Evolutionary conservation across 1,140 invertebrate genomes (phyloP).

Genomic region (Chironomus tepperi): DNA sequence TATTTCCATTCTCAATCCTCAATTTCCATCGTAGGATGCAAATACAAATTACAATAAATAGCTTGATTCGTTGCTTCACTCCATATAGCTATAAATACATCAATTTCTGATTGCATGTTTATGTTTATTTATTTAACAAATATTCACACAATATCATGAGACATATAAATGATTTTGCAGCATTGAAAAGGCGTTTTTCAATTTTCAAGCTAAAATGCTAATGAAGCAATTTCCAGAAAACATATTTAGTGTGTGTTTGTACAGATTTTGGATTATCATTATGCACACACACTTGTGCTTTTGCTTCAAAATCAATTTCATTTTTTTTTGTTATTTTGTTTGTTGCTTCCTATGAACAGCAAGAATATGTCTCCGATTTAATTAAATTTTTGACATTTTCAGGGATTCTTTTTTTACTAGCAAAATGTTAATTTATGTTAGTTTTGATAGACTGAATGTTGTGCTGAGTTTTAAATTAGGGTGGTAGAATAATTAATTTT

Average conservation of each 20-base stretch:
- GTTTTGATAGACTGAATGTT: too few relatives aligned
- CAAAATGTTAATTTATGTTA: too few relatives aligned
- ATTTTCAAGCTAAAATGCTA: constrained; percentile 14
- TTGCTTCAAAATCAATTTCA: too few relatives aligned
- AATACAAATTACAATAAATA: not conserved
- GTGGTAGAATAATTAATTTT: too few relatives aligned
- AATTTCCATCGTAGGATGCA: not conserved
- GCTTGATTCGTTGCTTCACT: not conserved
- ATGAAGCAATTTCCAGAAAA: not conserved
- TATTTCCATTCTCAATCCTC: not conserved
- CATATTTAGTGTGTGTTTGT: constrained; percentile 8
- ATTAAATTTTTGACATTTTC: too few relatives aligned
- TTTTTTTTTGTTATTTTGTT: too few relatives aligned
- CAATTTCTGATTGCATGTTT: constrained; percentile 2
- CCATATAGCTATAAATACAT: not conserved
- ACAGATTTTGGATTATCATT: not conserved
- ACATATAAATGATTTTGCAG: not conserved
- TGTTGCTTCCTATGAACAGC: too few relatives aligned
- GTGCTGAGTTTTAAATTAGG: too few relatives aligned
- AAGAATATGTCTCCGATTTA: too few relatives aligned
- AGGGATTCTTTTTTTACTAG: too few relatives aligned
- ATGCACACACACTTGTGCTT: too few relatives aligned
- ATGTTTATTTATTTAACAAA: not conserved
- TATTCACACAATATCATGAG: not conserved
- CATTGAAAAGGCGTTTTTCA: constrained; percentile 12